Conservation (phyloP, 2,797 vertebrate species). For the Mormyrus proboscirostris region DNA sequence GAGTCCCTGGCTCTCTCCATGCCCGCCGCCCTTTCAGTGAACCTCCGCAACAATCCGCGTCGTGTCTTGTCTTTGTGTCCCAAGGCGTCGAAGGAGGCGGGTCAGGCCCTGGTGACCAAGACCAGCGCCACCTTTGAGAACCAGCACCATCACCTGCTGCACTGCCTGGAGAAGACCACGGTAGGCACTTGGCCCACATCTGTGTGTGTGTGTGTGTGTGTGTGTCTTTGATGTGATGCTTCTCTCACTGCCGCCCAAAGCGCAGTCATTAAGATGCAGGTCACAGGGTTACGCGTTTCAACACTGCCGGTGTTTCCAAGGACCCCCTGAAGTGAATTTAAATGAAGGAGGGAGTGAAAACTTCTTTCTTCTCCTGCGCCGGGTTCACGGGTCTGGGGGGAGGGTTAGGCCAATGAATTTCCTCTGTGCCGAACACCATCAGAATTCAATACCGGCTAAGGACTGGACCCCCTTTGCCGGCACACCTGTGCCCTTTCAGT, state of each 20-base stretch:
- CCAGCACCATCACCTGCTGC: slow-evolving; percentile 87
- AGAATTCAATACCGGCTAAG: background rate
- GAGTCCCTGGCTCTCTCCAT: background rate
- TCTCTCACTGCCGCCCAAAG: background rate
- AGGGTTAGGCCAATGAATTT: background rate
- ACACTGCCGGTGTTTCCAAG: background rate
- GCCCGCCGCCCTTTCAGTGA: slow-evolving; percentile 15
- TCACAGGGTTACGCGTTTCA: background rate
- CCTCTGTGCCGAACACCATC: background rate
- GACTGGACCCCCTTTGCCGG: background rate
- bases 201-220: background rate
- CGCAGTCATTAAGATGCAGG: background rate
- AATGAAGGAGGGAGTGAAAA: background rate
- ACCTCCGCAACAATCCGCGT: background rate
- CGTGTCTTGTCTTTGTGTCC: slow-evolving; percentile 42
- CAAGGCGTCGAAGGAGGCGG: slow-evolving; percentile 81
- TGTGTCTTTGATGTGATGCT: background rate
- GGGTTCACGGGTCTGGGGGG: background rate
- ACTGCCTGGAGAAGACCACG: slow-evolving; percentile 94
- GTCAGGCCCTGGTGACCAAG: slow-evolving; percentile 78
- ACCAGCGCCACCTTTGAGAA: slow-evolving; percentile 75
- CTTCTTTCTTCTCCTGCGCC: background rate
- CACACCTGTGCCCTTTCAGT: background rate
- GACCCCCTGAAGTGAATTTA: background rate
- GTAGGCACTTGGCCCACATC: slow-evolving; percentile 59